These are phyloP conservation scores for Phlogophora meticulosa DNA, from an alignment of 2,888 invertebrate genomes.

Conservation along the genomic window DNA sequence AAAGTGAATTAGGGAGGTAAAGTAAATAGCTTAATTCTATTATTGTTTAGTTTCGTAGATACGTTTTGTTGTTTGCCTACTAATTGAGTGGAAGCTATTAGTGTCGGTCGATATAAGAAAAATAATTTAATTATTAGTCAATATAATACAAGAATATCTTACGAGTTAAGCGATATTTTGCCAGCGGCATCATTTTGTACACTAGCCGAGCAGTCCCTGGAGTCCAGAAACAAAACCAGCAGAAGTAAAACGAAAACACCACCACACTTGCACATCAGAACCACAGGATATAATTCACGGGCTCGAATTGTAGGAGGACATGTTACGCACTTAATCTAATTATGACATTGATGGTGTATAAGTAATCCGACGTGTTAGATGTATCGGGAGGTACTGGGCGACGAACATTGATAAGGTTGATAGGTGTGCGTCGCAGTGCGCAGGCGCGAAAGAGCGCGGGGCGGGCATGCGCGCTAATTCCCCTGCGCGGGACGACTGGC, in stretches of 20 bases:
- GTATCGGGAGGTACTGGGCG: conserved; percentile 55
- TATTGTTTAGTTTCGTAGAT: not conserved
- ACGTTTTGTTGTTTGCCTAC: not conserved
- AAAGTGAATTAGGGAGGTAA: not conserved
- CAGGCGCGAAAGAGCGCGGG: conserved; percentile 75
- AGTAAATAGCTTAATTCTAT: not conserved
- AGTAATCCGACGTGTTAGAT: conserved; percentile 31
- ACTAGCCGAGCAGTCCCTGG: conserved; percentile 86
- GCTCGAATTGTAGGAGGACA: conserved; percentile 62
- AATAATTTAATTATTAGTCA: conserved; percentile 29
- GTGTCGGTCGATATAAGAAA: conserved; percentile 15
- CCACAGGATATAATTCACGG: conserved; percentile 76
- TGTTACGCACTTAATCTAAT: conserved; percentile 61
- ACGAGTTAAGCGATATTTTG: conserved; percentile 88
- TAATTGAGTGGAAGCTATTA: conserved; percentile 11
- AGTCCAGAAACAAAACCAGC: conserved; percentile 84
- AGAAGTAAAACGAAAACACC: conserved; percentile 79
- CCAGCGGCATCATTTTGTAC: conserved; percentile 82
- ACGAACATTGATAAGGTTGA: conserved; percentile 74
- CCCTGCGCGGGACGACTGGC: conserved; percentile 73
- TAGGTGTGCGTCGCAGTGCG: conserved; percentile 68
- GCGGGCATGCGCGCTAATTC: conserved; percentile 80
- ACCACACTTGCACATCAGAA: conserved; percentile 88
- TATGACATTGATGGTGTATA: conserved; percentile 58
- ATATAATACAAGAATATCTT: conserved; percentile 68